phyloP scores from a whole-genome alignment of 2,888 invertebrate genomes.

The Scotopteryx bipunctaria region DNA sequence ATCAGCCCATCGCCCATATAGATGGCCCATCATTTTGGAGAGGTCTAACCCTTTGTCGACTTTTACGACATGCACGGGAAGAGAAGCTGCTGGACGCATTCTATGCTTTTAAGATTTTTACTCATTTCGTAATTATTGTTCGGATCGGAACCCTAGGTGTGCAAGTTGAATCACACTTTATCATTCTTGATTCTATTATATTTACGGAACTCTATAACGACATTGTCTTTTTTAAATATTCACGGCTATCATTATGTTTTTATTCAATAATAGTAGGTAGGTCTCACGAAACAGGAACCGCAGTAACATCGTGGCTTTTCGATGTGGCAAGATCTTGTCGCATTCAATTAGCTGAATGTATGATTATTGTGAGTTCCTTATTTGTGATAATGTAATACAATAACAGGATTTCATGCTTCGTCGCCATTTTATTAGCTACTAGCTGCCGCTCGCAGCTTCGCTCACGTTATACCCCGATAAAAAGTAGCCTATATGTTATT shows the following conservation, averaged over 20 bases:
- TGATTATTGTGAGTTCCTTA: conserved; percentile 47
- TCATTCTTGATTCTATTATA: not conserved
- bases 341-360: conserved; percentile 42
- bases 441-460: too few relatives aligned
- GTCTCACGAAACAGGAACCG: conserved; percentile 43
- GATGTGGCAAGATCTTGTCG: conserved; percentile 37
- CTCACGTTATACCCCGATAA: too few relatives aligned
- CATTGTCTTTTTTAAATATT: conserved; percentile 51
- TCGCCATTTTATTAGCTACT: not conserved
- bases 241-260: conserved; percentile 48
- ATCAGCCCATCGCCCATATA: too few relatives aligned
- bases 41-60: too few relatives aligned
- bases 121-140: too few relatives aligned
- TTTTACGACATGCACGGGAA: too few relatives aligned
- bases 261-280: conserved; percentile 23
- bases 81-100: too few relatives aligned
- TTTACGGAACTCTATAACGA: conserved; percentile 38
- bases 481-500: too few relatives aligned
- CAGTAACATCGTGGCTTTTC: conserved; percentile 32
- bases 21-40: too few relatives aligned
- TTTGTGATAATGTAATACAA: conserved; percentile 43
- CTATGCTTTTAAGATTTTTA: too few relatives aligned
- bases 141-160: not conserved
- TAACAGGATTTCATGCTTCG: conserved; percentile 33
- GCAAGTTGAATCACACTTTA: not conserved